Evolutionary conservation across 2,888 invertebrate genomes (phyloP).

Genomic region (Odontothrips loti): DNA sequence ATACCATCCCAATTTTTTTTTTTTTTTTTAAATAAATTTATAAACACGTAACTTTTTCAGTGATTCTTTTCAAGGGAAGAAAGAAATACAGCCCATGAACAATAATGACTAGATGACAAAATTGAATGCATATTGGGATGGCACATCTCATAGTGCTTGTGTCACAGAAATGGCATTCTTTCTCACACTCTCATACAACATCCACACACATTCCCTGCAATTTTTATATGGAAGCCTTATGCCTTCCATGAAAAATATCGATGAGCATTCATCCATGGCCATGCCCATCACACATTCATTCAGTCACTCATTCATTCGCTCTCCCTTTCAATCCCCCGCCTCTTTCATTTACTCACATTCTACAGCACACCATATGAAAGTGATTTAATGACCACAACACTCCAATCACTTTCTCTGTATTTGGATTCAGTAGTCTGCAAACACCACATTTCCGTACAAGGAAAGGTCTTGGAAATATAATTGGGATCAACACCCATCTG

Average conservation of each 20-base stretch:
- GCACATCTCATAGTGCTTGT: conserved; percentile 8
- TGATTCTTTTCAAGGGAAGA: neutral
- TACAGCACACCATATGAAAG: no score
- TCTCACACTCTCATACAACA: neutral
- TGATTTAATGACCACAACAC: no score
- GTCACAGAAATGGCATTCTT: neutral
- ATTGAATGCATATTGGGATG: neutral
- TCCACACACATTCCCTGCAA: neutral
- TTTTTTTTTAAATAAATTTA: neutral
- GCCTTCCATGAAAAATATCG: no score
- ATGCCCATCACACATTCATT: neutral
- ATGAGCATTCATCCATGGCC: no score
- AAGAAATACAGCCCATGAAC: neutral
- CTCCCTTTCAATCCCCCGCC: neutral
- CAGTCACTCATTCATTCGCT: neutral
- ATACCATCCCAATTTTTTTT: neutral
- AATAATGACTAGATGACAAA: no score
- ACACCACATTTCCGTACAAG: no score
- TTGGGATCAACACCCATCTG: no score
- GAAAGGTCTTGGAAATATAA: no score
- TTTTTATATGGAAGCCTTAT: neutral
- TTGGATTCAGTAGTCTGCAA: no score
- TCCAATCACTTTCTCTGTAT: no score
- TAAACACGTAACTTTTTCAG: neutral
- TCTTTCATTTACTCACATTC: no score